A percentile compares a stretch with the other conserved stretches of the same genome.
phyloP scores from a whole-genome alignment of 2,113 vertebrate species.

The Lophura nycthemera region DNA sequence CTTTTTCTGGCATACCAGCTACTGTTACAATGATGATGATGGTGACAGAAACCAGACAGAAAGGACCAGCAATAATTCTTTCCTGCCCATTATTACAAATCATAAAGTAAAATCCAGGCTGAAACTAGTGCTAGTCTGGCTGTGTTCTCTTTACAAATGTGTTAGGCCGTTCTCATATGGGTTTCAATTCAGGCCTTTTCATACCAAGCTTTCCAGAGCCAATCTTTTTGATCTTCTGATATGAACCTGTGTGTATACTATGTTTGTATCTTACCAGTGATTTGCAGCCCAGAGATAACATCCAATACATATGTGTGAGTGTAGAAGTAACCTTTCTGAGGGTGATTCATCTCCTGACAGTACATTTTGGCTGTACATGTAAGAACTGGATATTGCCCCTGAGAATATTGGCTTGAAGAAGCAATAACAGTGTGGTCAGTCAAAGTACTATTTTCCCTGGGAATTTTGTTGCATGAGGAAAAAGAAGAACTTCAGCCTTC shows the following conservation, averaged over 20 bases:
- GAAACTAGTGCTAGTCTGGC: neutral
- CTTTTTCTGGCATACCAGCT: constrained; percentile 55
- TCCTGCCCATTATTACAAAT: constrained; percentile 58
- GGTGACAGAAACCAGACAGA: constrained; percentile 48
- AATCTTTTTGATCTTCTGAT: constrained; percentile 2
- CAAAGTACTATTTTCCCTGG: constrained; percentile 25
- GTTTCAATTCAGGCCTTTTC: constrained; percentile 10
- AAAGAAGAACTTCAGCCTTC: constrained; percentile 27
- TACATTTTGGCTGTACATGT: constrained; percentile 12
- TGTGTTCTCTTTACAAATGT: neutral
- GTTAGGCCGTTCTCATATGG: neutral
- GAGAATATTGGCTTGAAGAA: constrained; percentile 43
- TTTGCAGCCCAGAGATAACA: constrained; percentile 8
- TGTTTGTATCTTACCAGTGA: neutral
- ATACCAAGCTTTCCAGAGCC: neutral
- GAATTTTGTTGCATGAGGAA: constrained; percentile 38
- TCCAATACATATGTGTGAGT: neutral
- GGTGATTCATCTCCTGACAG: constrained; percentile 35
- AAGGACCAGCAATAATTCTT: constrained; percentile 63
- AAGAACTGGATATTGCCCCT: constrained; percentile 33
- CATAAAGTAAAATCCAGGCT: constrained; percentile 34
- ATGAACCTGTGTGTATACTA: neutral
- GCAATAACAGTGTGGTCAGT: constrained; percentile 30
- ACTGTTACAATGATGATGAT: constrained; percentile 40
- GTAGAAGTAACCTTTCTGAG: neutral